phyloP scores from a whole-genome alignment of 2,888 invertebrate genomes.

The Penaeus monodon region DNA sequence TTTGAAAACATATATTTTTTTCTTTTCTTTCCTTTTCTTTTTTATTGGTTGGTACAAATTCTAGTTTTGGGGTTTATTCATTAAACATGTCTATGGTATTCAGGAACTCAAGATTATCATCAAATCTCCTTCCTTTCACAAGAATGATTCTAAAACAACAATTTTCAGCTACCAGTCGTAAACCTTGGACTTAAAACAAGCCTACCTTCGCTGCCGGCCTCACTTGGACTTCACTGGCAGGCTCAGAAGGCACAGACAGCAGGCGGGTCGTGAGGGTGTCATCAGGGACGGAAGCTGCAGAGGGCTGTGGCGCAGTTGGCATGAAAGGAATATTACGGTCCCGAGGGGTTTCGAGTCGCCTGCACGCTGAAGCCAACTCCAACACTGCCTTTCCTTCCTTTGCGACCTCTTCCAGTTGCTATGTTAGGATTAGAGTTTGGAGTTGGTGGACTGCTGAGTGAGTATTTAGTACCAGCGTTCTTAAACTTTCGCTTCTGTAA shows the following conservation, averaged over 20 bases:
- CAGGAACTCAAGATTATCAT: too few species aligned
- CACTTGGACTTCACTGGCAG: too few species aligned
- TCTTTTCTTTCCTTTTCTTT: too few species aligned
- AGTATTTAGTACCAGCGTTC: not conserved
- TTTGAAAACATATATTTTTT: too few species aligned
- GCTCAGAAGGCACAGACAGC: not conserved
- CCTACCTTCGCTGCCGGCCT: slow-evolving; percentile 15
- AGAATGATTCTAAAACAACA: too few species aligned
- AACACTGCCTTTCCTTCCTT: slow-evolving; percentile 35
- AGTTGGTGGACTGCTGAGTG: not conserved
- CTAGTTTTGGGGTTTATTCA: too few species aligned
- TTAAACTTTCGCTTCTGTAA: too few species aligned
- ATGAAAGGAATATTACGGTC: slow-evolving; percentile 54
- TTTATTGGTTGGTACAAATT: too few species aligned
- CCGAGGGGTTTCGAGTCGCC: slow-evolving; percentile 30
- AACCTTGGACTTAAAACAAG: too few species aligned
- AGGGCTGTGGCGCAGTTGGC: slow-evolving; percentile 9
- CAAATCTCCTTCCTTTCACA: too few species aligned
- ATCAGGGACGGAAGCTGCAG: not conserved
- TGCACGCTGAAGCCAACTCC: slow-evolving; percentile 33
- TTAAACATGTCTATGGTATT: too few species aligned
- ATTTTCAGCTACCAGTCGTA: too few species aligned
- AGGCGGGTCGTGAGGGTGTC: slow-evolving; percentile 8
- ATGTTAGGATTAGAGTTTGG: not conserved
- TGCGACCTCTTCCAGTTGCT: slow-evolving; percentile 32